These are phyloP conservation scores for Nomada ruficornis DNA, from an alignment of 2,888 invertebrate species.

Conservation along the genomic window DNA sequence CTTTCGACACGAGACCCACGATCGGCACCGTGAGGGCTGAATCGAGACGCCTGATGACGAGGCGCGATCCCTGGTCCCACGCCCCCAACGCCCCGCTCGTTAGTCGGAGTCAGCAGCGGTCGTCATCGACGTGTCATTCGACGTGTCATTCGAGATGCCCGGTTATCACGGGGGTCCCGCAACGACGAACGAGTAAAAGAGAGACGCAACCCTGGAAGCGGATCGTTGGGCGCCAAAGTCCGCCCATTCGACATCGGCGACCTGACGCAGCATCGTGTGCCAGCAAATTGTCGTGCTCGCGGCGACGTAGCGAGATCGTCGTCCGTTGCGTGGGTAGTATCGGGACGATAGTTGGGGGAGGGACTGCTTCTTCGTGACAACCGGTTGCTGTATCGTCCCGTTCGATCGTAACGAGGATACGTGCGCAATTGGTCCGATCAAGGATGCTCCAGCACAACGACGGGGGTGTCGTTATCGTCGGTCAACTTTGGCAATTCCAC, in stretches of 20 bases:
- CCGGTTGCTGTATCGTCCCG: conserved; percentile 41
- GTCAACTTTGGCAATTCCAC: conserved; percentile 47
- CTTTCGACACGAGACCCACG: conserved; percentile 52
- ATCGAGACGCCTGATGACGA: conserved; percentile 80
- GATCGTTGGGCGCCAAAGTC: conserved; percentile 32
- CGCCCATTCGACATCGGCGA: conserved; percentile 72
- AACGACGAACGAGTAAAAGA: conserved; percentile 62
- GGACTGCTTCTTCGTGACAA: conserved; percentile 51
- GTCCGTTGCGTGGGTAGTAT: conserved; percentile 50
- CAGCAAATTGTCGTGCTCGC: conserved; percentile 78
- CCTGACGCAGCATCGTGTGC: conserved; percentile 79
- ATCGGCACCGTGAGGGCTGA: conserved; percentile 35
- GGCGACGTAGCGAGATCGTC: conserved; percentile 48
- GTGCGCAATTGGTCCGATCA: conserved; percentile 53
- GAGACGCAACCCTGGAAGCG: conserved; percentile 41
- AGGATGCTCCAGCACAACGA: background rate
- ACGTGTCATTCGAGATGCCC: conserved; percentile 69
- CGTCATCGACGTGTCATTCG: conserved; percentile 84
- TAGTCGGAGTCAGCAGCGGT: conserved; percentile 84
- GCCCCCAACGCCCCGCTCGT: conserved; percentile 83
- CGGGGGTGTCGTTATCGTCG: conserved; percentile 37
- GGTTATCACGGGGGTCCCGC: conserved; percentile 57
- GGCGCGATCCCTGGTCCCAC: conserved; percentile 83
- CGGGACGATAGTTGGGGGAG: conserved; percentile 38
- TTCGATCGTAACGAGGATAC: conserved; percentile 55